Base-by-base conservation (phyloP, 2,797 vertebrate species). In the Tamandua tetradactyla region DNA sequence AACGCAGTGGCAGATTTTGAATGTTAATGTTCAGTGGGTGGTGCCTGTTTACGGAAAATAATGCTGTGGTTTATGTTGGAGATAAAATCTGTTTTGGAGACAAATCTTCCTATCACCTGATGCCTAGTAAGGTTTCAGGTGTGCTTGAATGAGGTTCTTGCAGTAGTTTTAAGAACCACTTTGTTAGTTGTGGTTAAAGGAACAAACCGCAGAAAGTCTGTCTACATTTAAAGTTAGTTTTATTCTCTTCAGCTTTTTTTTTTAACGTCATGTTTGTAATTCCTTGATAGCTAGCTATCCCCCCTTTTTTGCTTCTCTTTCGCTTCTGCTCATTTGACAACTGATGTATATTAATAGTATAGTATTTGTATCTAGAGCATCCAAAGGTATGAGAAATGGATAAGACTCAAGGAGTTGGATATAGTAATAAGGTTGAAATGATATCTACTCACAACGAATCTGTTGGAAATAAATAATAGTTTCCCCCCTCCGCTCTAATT, bases 211-310 rank as follows among this genome's bases (percentile, higher is more conserved):
- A 69, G 37, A 75, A 79, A 86, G 18, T 32, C 13, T 69, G 35
- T 79, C 66, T 83, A 40, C 30, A 89, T 94, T 85, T 75, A 66
- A 91, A 88, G 69, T 94, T 59, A 55, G 49, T 72, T 71, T 74
- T 68, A 40, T 95, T 37, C 15, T 78, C 4, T 83, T 90, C 32
- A 80, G 8, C 30, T 59, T 92, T 62, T 4, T 76, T 3, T 90
- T 62, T 87, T 49, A 81, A 68, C 72, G 35, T 40, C 3, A 3
- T 55, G n/a, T 84, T 93, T 55, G 3, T 86, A 76, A 52, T 55
- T 88, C 57, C 59, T 61, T 64, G 72, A 64, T 30, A 72, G 14
- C 23, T n/a, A 79, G 6, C 4, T 82, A 27, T 52, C 47, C 47
- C 15, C 44, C 79, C 89, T 79, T 79, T 83, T 79, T 79, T 83